Base-by-base conservation (phyloP, 2,888 invertebrate genomes). In the Biston stratarius region DNA sequence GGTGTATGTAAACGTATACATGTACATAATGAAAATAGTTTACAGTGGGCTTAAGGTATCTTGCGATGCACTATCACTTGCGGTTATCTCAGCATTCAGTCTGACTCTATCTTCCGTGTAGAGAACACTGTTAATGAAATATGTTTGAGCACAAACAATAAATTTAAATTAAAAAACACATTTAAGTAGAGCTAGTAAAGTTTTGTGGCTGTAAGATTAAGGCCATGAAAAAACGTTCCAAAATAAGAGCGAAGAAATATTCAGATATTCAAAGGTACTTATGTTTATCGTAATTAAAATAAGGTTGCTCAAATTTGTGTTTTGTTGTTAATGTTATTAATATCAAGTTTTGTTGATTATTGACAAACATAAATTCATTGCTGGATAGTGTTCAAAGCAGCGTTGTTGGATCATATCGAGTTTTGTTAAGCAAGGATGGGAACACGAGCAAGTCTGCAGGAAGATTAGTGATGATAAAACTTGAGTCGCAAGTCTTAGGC, bases 151-250 rank as follows among this genome's bases (percentile, higher is more conserved):
- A 24, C 34, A 61, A 59, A 59, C 38, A 59, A 14, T 34, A 55
- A 44, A 38, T n/a, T 47, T 49, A 5, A 7, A 7, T 11, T 9
- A 82, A 82, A 83, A 44, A 55, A 40, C 0, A 53, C 14, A 15
- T 33, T 14, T 24, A n/a, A 24, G 6, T 14, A 33, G 12, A 24
- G 86, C 84, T 11, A 38, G 33, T 14, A 52, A 47, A 14, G 40
- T 52, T 40, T 47, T 24, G 1, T 38, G 15, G 12, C 9, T 38
- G 6, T n/a, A 48, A 14, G 42, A 42, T 42, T 45, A 86, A 77
- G 85, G 87, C 85, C 82, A 91, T 91, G 90, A 88, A 83, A 89
- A 89, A 84, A 84, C 83, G 78, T 82, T 84, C 74, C 71, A 86
- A 82, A 76, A 86, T 84, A 81, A 90, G 84, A 80, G 70, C 79